A percentile compares a stretch with the other conserved stretches of the same genome.
Conservation (phyloP, 2,888 invertebrate genomes). For the Polydrusus pterygomalis region DNA sequence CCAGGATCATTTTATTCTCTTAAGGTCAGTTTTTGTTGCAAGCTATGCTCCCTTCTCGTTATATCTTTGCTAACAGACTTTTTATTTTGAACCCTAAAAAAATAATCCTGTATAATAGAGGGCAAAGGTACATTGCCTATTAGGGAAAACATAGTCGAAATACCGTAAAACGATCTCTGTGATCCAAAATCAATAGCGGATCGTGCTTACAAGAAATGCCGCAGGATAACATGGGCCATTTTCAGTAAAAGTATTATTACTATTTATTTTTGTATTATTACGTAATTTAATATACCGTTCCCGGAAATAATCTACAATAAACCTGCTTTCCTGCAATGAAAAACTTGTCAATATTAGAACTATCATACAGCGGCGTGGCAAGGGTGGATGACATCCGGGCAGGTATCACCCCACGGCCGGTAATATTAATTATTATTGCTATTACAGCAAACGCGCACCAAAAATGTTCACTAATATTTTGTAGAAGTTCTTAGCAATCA, state of each 20-base stretch:
- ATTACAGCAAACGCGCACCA: no score
- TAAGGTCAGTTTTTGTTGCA: no score
- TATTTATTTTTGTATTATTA: slow-evolving; percentile 16
- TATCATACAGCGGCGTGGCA: no score
- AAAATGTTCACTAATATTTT: no score
- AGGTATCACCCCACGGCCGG: no score
- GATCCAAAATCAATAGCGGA: slow-evolving; percentile 41
- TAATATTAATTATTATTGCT: no score
- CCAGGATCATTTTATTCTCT: no score
- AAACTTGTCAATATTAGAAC: no score
- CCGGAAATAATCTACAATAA: neutral
- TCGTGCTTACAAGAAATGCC: slow-evolving; percentile 30
- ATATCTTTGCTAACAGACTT: neutral
- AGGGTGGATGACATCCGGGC: no score
- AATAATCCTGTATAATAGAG: neutral
- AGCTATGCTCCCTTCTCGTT: no score
- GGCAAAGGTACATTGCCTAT: neutral
- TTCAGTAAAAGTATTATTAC: slow-evolving; percentile 8
- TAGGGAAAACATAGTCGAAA: slow-evolving; percentile 35
- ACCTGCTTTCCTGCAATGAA: neutral
- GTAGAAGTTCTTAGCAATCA: no score
- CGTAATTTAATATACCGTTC: neutral
- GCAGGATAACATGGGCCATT: slow-evolving; percentile 40
- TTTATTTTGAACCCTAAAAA: neutral
- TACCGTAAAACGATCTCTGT: slow-evolving; percentile 28